Evolutionary conservation across 2,888 invertebrate genomes (phyloP).

Genomic region (Microdon myrmicae): DNA sequence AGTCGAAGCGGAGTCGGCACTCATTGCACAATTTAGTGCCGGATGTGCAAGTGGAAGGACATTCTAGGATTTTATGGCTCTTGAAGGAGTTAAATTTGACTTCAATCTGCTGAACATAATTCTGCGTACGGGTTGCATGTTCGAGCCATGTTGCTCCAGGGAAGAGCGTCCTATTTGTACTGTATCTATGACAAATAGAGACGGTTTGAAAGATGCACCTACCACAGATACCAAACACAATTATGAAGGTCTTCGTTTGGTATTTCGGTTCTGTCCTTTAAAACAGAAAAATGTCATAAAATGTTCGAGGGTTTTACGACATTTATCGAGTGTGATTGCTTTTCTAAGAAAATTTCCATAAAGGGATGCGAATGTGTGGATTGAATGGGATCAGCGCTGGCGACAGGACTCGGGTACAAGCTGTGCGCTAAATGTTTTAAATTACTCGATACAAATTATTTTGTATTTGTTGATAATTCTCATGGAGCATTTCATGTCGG

Average conservation of each 20-base stretch:
- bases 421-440: constrained; percentile 39
- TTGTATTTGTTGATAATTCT: constrained; percentile 39
- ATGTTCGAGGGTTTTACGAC: constrained; percentile 50
- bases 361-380: not conserved
- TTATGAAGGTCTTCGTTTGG: constrained; percentile 12
- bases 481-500: constrained; percentile 38
- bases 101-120: constrained; percentile 30
- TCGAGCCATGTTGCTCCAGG: no score
- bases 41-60: constrained; percentile 28
- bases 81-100: constrained; percentile 41
- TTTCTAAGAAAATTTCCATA: constrained; percentile 24
- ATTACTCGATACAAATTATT: constrained; percentile 41
- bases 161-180: no score
- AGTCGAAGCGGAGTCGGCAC: not conserved
- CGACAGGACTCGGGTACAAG: constrained; percentile 12
- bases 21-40: constrained; percentile 17
- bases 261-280: constrained; percentile 33
- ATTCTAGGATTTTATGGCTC: constrained; percentile 42
- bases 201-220: constrained; percentile 34
- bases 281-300: constrained; percentile 49
- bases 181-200: constrained; percentile 7
- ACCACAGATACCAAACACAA: constrained; percentile 42
- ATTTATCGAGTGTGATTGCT: constrained; percentile 45
- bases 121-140: no score
- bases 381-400: constrained; percentile 1